phyloP scores from a whole-genome alignment of 2,113 vertebrate species.

The Embiotoca jacksoni region DNA sequence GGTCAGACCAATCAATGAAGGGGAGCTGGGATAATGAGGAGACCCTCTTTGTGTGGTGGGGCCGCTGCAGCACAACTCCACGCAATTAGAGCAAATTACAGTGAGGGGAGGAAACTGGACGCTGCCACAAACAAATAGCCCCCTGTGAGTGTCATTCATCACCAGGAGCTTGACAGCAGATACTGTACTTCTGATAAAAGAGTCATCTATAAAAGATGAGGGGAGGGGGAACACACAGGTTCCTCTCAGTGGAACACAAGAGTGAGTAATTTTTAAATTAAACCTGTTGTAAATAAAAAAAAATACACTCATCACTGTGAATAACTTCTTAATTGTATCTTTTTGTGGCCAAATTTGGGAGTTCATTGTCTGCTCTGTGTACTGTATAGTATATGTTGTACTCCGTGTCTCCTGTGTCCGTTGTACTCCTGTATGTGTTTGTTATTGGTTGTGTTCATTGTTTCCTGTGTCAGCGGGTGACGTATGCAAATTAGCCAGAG shows the following conservation, averaged over 20 bases:
- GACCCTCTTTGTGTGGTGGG: slow-evolving; percentile 27
- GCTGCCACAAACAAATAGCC: slow-evolving; percentile 23
- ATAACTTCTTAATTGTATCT: neutral
- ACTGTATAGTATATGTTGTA: too few species aligned
- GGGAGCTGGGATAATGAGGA: slow-evolving; percentile 76
- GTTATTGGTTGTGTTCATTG: neutral
- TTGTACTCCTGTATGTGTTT: neutral
- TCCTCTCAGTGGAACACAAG: slow-evolving; percentile 8
- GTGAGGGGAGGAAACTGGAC: slow-evolving; percentile 23
- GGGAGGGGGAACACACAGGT: neutral
- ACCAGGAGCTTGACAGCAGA: slow-evolving; percentile 30
- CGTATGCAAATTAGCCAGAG: slow-evolving; percentile 29
- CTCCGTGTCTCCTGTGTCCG: too few species aligned
- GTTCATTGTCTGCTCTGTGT: too few species aligned
- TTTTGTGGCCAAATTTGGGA: too few species aligned
- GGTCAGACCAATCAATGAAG: slow-evolving; percentile 77
- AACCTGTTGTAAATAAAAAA: neutral
- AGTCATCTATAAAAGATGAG: slow-evolving; percentile 5
- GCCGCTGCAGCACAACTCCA: slow-evolving; percentile 25
- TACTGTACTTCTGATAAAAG: slow-evolving; percentile 2
- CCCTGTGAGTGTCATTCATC: slow-evolving; percentile 22
- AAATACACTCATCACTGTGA: too few species aligned
- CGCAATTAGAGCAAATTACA: slow-evolving; percentile 68
- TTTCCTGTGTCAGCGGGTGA: neutral
- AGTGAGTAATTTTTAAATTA: slow-evolving; percentile 20